Evolutionary conservation across 2,888 invertebrate species (phyloP), one percentile per base, ranked within the genome.

Genomic region (Dryobota labecula): DNA sequence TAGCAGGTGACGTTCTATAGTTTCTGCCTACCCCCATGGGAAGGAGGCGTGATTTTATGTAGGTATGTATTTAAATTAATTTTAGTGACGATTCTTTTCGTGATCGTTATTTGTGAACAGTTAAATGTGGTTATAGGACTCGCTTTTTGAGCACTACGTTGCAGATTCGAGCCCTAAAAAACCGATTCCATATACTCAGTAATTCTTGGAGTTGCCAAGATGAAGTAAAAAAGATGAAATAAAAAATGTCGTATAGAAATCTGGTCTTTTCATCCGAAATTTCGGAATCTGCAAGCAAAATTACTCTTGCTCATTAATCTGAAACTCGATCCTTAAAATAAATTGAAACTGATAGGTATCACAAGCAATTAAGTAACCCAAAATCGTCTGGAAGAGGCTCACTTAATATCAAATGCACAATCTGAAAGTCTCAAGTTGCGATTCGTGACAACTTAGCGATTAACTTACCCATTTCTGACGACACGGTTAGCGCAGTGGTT

Each of bases 401-500:
- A 45, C 2, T 73, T 65, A 27, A 64, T 13, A 61, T 47, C 60
- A 45, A 76, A 65, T 57, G 38, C 27, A 57, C 45, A 57, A 54
- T 65, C 38, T 64, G 54, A 70, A 57, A 61, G 27, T 62, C 41
- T 70, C 20, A 51, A 70, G 24, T 62, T 27, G 8, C 2, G 36
- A 36, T 57, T 53, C 38, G 18, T 15, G 76, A 62, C 65, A 66
- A 18, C 6, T 58, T 51, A 58, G 66, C 62, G 66, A 58, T 66
- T 33, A 53, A 51, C 45, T 36, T 36, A 8, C 8, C 36, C 36
- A 8, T 36, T 36, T n/a, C n/a, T n/a, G n/a, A n/a, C n/a, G n/a
- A n/a, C n/a, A n/a, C n/a, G n/a, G n/a, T n/a, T n/a, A n/a, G n/a
- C n/a, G n/a, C n/a, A n/a, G n/a, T n/a, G n/a, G n/a, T n/a, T n/a